phyloP scores from a whole-genome alignment of 2,797 vertebrate species.

The Silurus lanzhouensis region DNA sequence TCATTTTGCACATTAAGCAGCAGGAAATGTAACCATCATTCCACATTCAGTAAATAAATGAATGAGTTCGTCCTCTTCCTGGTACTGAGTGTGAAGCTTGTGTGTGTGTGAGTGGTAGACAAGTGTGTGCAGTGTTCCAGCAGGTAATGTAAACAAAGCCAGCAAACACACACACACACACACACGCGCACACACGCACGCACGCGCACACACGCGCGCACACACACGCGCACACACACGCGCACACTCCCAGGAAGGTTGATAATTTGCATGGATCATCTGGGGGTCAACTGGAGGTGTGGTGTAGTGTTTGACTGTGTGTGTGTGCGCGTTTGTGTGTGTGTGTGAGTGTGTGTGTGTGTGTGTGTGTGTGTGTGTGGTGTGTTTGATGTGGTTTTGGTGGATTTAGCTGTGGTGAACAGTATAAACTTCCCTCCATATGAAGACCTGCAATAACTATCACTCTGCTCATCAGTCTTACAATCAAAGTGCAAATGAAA shows the following conservation, averaged over 20 bases:
- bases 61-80: background rate
- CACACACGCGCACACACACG: too few species aligned
- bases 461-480: background rate
- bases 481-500: too few species aligned
- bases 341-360: too few species aligned
- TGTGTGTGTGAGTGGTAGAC: background rate
- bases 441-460: background rate
- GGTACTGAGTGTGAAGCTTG: background rate
- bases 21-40: background rate
- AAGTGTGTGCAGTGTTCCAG: background rate
- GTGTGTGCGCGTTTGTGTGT: too few species aligned
- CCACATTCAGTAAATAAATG: constrained; percentile 1
- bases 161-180: too few species aligned
- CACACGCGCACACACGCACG: too few species aligned
- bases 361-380: too few species aligned
- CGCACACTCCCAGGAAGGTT: background rate
- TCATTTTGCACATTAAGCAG: background rate
- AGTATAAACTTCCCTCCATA: background rate
- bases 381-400: constrained; percentile 9
- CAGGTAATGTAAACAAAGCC: constrained; percentile 11
- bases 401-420: constrained; percentile 1
- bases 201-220: too few species aligned
- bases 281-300: background rate
- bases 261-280: background rate
- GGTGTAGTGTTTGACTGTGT: background rate